These are phyloP conservation scores for Netelia fuscicornis DNA, from an alignment of 2,888 invertebrate species.

Conservation along the genomic window DNA sequence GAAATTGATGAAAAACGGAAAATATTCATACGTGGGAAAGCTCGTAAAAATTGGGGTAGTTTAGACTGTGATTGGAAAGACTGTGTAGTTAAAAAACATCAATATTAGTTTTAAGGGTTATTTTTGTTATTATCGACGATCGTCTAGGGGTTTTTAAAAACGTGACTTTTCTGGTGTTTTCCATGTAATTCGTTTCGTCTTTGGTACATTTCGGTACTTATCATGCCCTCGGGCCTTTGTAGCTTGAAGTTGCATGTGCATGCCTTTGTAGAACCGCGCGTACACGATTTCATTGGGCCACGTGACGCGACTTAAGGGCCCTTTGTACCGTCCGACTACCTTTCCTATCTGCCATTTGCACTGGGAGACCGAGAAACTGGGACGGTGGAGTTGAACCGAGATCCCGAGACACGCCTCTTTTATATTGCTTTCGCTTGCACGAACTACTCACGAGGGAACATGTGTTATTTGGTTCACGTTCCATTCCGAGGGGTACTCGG, in stretches of 20 bases:
- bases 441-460: constrained; percentile 13
- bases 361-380: constrained; percentile 10
- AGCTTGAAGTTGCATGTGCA: constrained; percentile 1
- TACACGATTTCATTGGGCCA: constrained; percentile 40
- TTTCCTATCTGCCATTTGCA: constrained; percentile 25
- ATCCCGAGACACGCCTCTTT: constrained; percentile 6
- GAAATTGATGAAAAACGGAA: too few species aligned
- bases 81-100: too few species aligned
- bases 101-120: too few species aligned
- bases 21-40: too few species aligned
- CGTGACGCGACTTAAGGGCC: constrained; percentile 44
- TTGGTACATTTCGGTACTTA: not conserved
- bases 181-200: constrained; percentile 1
- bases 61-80: too few species aligned
- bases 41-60: too few species aligned
- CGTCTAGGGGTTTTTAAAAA: too few species aligned
- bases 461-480: constrained; percentile 8
- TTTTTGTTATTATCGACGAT: too few species aligned
- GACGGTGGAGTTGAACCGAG: constrained; percentile 29
- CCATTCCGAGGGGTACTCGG: not conserved
- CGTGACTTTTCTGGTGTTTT: not conserved
- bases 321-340: constrained; percentile 33
- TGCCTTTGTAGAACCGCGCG: not conserved
- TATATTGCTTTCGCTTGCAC: constrained; percentile 28
- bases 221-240: not conserved